These are phyloP conservation scores for Sipha maydis DNA, from an alignment of 2,888 invertebrate genomes.

Conservation along the genomic window DNA sequence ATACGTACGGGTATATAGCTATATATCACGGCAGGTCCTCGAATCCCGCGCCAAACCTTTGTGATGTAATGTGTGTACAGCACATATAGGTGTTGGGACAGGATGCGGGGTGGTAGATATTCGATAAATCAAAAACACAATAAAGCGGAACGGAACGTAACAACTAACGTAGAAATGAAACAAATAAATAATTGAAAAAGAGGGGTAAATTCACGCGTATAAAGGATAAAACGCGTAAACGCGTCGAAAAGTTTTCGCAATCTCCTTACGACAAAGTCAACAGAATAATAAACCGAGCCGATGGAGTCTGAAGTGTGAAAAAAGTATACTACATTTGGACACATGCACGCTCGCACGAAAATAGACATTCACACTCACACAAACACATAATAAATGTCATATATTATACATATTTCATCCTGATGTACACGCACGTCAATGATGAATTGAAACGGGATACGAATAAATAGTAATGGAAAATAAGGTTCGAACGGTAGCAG, in stretches of 20 bases:
- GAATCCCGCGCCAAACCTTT: neutral
- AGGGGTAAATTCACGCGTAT: neutral
- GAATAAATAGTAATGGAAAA: conserved; percentile 22
- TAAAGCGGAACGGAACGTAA: neutral
- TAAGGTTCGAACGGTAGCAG: neutral
- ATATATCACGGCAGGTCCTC: neutral
- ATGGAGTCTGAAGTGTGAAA: neutral
- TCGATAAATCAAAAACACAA: conserved; percentile 34
- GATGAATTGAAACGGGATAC: neutral
- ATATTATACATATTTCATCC: neutral
- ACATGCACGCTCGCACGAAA: neutral
- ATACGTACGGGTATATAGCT: neutral
- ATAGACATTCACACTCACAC: too few relatives aligned
- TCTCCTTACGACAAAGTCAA: conserved; percentile 4
- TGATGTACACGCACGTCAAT: neutral
- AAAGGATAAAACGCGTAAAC: conserved; percentile 4
- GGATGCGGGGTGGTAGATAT: neutral
- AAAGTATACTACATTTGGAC: neutral
- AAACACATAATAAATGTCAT: too few relatives aligned
- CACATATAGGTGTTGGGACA: neutral
- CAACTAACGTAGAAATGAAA: conserved; percentile 14
- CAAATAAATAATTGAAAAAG: conserved; percentile 27
- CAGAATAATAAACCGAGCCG: neutral
- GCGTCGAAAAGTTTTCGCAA: conserved; percentile 24
- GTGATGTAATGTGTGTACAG: neutral